phyloP scores from a whole-genome alignment of 2,113 vertebrate genomes.

The Eidolon helvum region DNA sequence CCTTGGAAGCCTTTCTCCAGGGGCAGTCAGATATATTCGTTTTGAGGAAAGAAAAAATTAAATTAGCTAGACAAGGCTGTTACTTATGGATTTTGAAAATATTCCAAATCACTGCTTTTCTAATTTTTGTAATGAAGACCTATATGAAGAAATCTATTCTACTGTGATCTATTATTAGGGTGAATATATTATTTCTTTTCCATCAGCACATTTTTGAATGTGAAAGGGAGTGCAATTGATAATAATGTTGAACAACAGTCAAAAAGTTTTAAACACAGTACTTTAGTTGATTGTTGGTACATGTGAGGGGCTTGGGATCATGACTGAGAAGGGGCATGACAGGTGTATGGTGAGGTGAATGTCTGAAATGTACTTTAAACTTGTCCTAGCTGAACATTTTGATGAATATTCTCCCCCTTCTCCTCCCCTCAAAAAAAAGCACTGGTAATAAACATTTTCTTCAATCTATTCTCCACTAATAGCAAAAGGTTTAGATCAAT shows the following conservation, averaged over 20 bases:
- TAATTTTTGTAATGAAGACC: background rate
- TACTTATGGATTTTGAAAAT: background rate
- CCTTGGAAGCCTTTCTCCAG: background rate
- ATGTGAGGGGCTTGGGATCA: background rate
- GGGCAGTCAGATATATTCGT: background rate
- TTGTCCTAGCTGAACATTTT: background rate
- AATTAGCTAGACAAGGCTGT: background rate
- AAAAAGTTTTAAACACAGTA: background rate
- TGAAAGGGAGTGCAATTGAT: background rate
- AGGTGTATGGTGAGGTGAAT: background rate
- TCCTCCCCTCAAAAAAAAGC: background rate
- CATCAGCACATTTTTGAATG: background rate
- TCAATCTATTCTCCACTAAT: background rate
- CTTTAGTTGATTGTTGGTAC: background rate
- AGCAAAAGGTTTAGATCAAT: background rate
- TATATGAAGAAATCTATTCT: background rate
- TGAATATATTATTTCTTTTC: background rate
- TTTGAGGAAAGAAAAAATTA: background rate
- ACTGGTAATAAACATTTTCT: background rate
- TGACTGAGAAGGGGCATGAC: background rate
- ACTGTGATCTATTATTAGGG: background rate
- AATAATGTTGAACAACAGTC: background rate
- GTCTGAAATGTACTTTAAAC: background rate
- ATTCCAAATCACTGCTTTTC: background rate
- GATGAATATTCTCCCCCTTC: background rate